Base-by-base conservation (phyloP, 2,113 vertebrate genomes). In the Sorex fumeus region DNA sequence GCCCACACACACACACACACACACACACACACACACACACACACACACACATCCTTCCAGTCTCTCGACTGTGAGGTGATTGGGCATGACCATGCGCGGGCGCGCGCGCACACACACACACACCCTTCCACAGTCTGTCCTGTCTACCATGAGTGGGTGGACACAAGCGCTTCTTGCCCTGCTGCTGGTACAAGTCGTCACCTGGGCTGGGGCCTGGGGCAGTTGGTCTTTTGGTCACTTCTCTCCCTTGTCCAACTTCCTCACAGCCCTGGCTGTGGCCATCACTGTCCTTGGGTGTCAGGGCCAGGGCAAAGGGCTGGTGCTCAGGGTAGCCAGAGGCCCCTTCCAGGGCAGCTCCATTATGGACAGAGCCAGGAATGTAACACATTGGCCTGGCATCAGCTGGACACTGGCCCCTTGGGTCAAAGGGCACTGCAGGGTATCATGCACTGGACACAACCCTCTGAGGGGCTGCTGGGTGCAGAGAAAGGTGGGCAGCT, bases 331-430 rank as follows among this genome's bases (percentile, higher is more conserved):
- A 2, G 19, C 60, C 67, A n/a, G 16, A 36, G 32, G n/a, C n/a
- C 47, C 45, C 16, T 21, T 67, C 4, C 4, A 32, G 15, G n/a
- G 30, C 43, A 36, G 78, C 62, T 75, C 23, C 3, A 4, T 2
- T 0, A 18, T 0, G 32, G 45, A 70, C 18, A 45, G 15, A 0
- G 0, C 47, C 62, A 15, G 8, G 53, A 36, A 16, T 57, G 43
- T 27, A 11, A 72, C 64, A 36, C 3, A 12, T 50, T 0, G 0
- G 70, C 28, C 45, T 27, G 53, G 72, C 2, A 0, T 2, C 1
- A 8, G 19, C 23, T 8, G 11, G 71, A 34, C 23, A 15, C 12
- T 2, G 3, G 53, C 27, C 47, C 62, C 0, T 0, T 0, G 1
- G 76, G 57, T 0, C 0, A 40, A 21, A 74, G 50, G 79, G 64